Conservation (phyloP, 2,113 vertebrate species). For the Equus przewalskii region DNA sequence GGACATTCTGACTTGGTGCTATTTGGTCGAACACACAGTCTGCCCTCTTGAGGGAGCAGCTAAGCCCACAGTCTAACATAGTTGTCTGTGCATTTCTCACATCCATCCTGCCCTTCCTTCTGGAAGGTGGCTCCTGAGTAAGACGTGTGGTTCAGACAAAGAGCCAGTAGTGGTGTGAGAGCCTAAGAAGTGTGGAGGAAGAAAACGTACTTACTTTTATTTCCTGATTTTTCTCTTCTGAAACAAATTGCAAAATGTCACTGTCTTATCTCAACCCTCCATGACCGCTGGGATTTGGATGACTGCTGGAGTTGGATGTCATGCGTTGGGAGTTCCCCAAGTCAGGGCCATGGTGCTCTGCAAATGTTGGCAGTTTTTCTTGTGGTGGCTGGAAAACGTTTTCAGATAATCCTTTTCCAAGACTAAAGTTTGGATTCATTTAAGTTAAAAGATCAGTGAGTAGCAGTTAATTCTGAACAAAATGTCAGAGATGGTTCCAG, state of each 20-base stretch:
- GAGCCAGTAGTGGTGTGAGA: neutral
- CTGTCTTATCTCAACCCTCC: neutral
- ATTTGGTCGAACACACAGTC: neutral
- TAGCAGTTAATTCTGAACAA: neutral
- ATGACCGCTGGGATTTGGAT: neutral
- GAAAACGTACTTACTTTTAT: neutral
- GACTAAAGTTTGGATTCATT: slow-evolving; percentile 27
- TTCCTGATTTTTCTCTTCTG: too few species aligned
- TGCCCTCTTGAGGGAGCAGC: neutral
- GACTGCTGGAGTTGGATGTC: neutral
- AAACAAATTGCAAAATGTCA: slow-evolving; percentile 1
- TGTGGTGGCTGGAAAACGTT: neutral
- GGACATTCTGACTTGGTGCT: neutral
- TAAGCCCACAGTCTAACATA: neutral
- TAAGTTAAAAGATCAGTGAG: neutral
- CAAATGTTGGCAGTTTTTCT: neutral
- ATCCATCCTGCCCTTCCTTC: neutral
- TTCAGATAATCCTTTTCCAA: slow-evolving; percentile 41
- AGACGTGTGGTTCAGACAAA: neutral
- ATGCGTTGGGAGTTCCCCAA: neutral
- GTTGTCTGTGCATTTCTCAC: neutral
- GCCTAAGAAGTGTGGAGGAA: neutral
- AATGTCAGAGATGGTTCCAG: slow-evolving; percentile 52
- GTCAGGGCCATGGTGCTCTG: neutral
- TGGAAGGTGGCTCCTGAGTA: neutral